These are phyloP conservation scores for Sebastes itinus DNA, from an alignment of 2,797 vertebrate species.

Conservation along the genomic window DNA sequence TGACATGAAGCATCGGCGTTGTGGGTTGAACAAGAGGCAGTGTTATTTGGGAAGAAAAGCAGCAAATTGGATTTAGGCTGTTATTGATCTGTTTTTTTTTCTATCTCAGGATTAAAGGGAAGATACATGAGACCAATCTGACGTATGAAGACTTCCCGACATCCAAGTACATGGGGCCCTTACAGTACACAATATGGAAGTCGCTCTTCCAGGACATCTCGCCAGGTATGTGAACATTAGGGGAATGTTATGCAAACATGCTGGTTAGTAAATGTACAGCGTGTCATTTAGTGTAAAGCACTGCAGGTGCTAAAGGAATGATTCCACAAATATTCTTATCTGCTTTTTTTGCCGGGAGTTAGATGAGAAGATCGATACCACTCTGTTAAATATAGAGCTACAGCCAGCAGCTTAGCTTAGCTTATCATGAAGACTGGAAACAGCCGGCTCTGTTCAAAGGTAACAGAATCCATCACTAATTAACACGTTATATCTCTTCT, in stretches of 20 bases:
- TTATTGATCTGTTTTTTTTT: conserved; percentile 53
- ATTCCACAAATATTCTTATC: not conserved
- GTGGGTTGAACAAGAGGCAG: conserved; percentile 11
- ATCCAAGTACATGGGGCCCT: conserved; percentile 96
- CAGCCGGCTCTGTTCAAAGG: not conserved
- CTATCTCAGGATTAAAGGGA: conserved; percentile 92
- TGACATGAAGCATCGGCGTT: not conserved
- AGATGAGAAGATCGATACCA: not conserved
- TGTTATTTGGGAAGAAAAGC: conserved; percentile 12
- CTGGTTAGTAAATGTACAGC: not conserved
- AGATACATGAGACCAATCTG: conserved; percentile 96
- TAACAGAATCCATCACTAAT: not conserved
- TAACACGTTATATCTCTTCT: not conserved
- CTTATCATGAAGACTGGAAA: not conserved
- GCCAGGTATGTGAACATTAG: conserved; percentile 84
- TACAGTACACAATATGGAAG: conserved; percentile 99
- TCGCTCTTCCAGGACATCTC: conserved; percentile 96
- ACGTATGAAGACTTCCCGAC: conserved; percentile 98
- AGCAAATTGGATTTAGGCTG: conserved; percentile 29
- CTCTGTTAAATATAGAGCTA: not conserved
- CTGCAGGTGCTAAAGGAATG: not conserved
- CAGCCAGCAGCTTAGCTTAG: not conserved
- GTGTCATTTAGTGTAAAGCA: not conserved
- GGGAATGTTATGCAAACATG: not conserved
- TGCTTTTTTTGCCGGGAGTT: not conserved